Conservation (phyloP, 2,113 vertebrate species). For the Myrmecophaga tridactyla region DNA sequence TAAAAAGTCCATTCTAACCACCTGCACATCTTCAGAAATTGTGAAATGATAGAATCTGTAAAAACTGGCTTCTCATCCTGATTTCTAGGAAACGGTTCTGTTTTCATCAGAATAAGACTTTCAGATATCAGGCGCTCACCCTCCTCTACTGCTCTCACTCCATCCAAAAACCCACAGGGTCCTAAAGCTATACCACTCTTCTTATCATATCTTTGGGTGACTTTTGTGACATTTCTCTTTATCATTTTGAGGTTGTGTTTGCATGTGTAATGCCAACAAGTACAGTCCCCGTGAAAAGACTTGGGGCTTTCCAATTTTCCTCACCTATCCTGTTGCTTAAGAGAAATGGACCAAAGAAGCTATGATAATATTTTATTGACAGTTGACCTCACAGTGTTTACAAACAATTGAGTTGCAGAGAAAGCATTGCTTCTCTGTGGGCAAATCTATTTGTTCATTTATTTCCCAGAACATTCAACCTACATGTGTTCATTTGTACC, state of each 20-base stretch:
- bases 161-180: neutral
- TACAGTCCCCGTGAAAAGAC: neutral
- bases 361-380: no score
- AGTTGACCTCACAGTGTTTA: neutral
- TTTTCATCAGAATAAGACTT: slow-evolving; percentile 20
- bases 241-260: neutral
- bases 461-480: neutral
- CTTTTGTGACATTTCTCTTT: neutral
- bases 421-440: neutral
- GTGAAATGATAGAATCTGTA: slow-evolving; percentile 15
- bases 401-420: neutral
- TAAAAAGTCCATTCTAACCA: slow-evolving; percentile 13
- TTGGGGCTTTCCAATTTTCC: neutral
- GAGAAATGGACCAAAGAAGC: no score
- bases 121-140: neutral
- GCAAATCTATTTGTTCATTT: neutral
- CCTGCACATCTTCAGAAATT: slow-evolving; percentile 43
- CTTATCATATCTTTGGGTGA: neutral
- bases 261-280: neutral
- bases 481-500: neutral
- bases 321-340: neutral
- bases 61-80: slow-evolving; percentile 33
- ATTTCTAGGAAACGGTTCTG: slow-evolving; percentile 65
- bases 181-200: neutral
- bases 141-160: neutral